Conservation (phyloP, 2,113 vertebrate species). For the Protobothrops mucrosquamatus region DNA sequence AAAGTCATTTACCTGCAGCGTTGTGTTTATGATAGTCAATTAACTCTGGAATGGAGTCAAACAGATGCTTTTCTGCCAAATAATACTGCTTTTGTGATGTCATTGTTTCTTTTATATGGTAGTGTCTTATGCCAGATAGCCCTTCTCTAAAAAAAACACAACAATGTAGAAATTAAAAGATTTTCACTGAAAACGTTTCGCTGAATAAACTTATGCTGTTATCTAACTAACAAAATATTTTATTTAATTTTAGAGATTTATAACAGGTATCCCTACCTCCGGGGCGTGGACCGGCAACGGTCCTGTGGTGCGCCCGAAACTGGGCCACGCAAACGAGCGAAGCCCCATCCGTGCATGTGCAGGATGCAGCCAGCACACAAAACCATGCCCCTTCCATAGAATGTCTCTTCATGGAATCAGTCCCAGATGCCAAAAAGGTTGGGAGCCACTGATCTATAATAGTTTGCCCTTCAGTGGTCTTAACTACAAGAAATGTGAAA, state of each 20-base stretch:
- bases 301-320: no score
- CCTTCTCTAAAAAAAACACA: slow-evolving; percentile 69
- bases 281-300: no score
- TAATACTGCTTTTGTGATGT: slow-evolving; percentile 77
- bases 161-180: slow-evolving; percentile 16
- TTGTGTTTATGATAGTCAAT: slow-evolving; percentile 97
- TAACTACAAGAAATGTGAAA: background rate
- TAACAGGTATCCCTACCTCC: no score
- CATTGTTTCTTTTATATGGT: slow-evolving; percentile 84
- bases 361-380: no score
- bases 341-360: no score
- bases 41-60: slow-evolving; percentile 85
- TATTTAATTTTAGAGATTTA: background rate
- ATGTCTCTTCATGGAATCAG: no score
- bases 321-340: no score
- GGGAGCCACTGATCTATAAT: no score
- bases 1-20: slow-evolving; percentile 79
- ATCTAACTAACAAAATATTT: background rate
- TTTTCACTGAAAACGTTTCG: background rate
- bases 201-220: background rate
- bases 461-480: background rate
- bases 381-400: no score
- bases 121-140: slow-evolving; percentile 78
- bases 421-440: no score
- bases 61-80: slow-evolving; percentile 89